Evolutionary conservation across 2,888 invertebrate species (phyloP).

Genomic region (Argyra leucocephala): DNA sequence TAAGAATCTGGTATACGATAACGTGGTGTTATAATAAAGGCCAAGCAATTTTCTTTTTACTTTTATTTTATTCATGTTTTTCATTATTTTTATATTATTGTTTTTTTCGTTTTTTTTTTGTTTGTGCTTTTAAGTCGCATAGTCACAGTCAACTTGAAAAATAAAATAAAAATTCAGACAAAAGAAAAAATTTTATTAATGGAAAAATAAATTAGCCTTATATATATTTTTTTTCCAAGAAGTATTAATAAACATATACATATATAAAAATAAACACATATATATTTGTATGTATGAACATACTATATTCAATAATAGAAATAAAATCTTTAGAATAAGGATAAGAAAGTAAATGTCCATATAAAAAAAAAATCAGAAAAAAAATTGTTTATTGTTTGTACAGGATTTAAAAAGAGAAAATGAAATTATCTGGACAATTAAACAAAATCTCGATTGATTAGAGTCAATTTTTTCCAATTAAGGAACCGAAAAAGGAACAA

Average conservation of each 20-base stretch:
- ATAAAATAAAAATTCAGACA: neutral
- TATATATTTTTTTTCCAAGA: neutral
- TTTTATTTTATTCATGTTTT: neutral
- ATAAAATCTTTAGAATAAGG: neutral
- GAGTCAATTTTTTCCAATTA: neutral
- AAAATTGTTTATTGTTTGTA: neutral
- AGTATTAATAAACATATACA: too few species aligned
- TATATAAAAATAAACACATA: too few species aligned
- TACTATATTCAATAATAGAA: too few species aligned
- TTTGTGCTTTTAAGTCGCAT: neutral
- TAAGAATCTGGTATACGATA: too few species aligned
- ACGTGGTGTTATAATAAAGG: neutral
- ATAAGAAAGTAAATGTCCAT: neutral
- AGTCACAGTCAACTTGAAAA: neutral
- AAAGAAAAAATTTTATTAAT: neutral
- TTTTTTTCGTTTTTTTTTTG: neutral
- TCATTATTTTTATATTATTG: too few species aligned
- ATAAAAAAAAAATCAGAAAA: neutral
- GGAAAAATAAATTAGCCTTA: neutral
- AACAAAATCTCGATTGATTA: constrained; percentile 6
- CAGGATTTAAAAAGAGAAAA: neutral
- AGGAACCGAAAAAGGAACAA: neutral
- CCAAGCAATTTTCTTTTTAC: neutral
- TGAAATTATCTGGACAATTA: neutral
- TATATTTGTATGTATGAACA: too few species aligned